Evolutionary conservation across 64 coral and sea anemone species (phyloP), one percentile per base, ranked within the genome.

Genomic region (Dendronephthya gigantea): DNA sequence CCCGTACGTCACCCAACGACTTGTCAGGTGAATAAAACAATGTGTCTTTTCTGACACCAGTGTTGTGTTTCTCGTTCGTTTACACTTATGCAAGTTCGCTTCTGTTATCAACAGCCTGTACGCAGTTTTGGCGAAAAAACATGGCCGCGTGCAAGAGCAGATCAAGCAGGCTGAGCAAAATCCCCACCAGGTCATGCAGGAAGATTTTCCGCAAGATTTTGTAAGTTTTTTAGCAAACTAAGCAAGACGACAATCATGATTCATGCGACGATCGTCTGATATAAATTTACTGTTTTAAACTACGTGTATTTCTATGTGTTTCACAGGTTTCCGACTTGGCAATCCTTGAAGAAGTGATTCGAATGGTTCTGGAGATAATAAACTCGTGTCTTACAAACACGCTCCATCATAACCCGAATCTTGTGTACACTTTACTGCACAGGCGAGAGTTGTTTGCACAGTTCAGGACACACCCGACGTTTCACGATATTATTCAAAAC

Each of bases 371-470:
- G 22, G 95, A 98, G 82, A 98, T 98, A 35, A 91, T 98, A 36
- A 98, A 98, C 23, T 98, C 95, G 1, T 98, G 95, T 88, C 89
- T 98, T 9, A 98, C 95, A 0, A 98, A 98, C 89, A 98, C 95
- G 14, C 70, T 98, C 47, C 95, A 98, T 66, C 95, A 98, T 83
- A 98, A 98, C 82, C 95, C 95, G 11, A 98, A 98, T 52, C 87
- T 98, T 49, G 95, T 98, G 7, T 98, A 98, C 74, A 98, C 95
- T 0, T 37, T 98, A 17, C 82, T 98, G 28, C 95, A 98, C 81
- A 82, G 95, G 48, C 35, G 95, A 85, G 95, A 98, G 47, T 84
- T 98, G 82, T 98, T 98, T 62, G 95, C 95, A 8, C 95, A 98
- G 90, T 98, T 98, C 34, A 87, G 95, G 40, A 98, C 86, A 3